These are phyloP conservation scores for Monochamus alternatus DNA, from an alignment of 2,888 invertebrate genomes.

Conservation along the genomic window DNA sequence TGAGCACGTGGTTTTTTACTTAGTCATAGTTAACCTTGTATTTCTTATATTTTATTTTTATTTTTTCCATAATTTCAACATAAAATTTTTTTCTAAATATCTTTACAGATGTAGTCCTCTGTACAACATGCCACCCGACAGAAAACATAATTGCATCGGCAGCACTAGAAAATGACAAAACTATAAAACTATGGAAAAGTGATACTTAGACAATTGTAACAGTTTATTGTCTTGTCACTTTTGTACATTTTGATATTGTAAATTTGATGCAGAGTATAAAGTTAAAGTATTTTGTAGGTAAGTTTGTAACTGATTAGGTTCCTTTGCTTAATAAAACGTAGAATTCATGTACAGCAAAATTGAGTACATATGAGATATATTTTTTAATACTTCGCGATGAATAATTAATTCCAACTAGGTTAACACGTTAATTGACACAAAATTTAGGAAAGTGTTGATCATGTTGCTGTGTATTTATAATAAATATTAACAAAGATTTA, in stretches of 20 bases:
- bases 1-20: too few species aligned
- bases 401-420: too few species aligned
- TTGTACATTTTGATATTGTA: conserved; percentile 32
- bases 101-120: conserved; percentile 87
- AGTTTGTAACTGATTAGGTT: conserved; percentile 14
- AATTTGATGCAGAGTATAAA: conserved; percentile 32
- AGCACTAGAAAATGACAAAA: conserved; percentile 98
- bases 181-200: conserved; percentile 99
- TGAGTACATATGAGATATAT: conserved; percentile 20
- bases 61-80: too few species aligned
- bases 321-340: conserved; percentile 2
- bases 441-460: too few species aligned
- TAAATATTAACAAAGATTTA: too few species aligned
- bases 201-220: conserved; percentile 81
- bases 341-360: conserved; percentile 4
- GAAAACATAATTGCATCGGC: conserved; percentile 99
- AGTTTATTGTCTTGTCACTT: conserved; percentile 17
- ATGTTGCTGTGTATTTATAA: too few species aligned
- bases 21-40: too few species aligned
- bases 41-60: too few species aligned
- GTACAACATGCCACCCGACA: conserved; percentile 99
- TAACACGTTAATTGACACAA: too few species aligned
- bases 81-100: too few species aligned
- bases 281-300: conserved; percentile 36
- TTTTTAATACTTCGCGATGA: conserved; percentile 18